Base-by-base conservation (phyloP, 23 tunicate species). In the Trididemnum nubilum region DNA sequence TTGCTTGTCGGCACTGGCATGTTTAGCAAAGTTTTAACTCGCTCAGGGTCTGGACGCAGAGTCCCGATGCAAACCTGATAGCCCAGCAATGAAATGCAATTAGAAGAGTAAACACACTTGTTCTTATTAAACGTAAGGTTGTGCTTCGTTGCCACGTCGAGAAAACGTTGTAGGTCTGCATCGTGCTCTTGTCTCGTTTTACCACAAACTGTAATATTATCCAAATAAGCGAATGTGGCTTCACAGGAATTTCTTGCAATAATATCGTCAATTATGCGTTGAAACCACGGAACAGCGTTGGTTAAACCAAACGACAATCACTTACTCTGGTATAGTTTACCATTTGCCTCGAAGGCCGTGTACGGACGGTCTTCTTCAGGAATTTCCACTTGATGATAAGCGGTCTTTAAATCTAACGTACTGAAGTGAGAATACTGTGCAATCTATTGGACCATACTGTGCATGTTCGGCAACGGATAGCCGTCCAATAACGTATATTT, bases 401-500 rank as follows among this genome's bases (percentile, higher is more conserved):
- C 82, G 31, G 32, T 36, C 25, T 78, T 63, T 15, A 78, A 26
- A 21, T 78, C 82, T 27, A 78, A 33, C 2, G 75, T 78, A 31
- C 36, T 26, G 30, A 28, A 58, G 2, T 21, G 19, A 7, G 44
- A 27, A 22, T 64, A 80, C 38, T 65, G 27, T 18, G 84, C 33
- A 33, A 64, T 34, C 32, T 64, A 4, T 2, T 36, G 34, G 2
- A 64, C 34, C 18, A 63, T 2, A 28, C 35, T 33, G 29, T 36
- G 60, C 25, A 80, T 80, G 27, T 32, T 57, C 2, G 76, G 84
- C 18, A 33, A 57, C 2, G 84, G 58, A 36, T 80, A 80, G 7
- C 37, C 75, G 57, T 80, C 76, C 25, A 80, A 67, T 34, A 12
- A 29, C 3, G 84, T 80, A 67, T 33, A 80, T 59, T 78, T 54